These are phyloP conservation scores for Caenorhabditis zanzibari DNA, from an alignment of 2,888 invertebrate species.

Conservation along the genomic window DNA sequence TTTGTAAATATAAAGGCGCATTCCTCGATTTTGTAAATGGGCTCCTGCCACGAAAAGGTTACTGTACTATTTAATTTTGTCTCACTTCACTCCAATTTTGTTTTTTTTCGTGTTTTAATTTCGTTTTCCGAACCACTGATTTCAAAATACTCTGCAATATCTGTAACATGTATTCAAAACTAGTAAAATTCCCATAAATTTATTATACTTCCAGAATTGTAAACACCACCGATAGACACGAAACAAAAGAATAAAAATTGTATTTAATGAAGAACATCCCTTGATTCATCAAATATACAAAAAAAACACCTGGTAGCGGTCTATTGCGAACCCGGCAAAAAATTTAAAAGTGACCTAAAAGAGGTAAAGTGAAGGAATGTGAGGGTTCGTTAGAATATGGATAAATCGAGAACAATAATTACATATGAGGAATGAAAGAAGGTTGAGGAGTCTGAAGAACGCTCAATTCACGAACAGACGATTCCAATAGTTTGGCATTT, in stretches of 20 bases:
- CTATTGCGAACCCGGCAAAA: constrained; percentile 39
- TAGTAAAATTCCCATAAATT: constrained; percentile 6
- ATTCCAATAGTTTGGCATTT: constrained; percentile 71
- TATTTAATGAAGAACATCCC: constrained; percentile 21
- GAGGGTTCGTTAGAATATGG: constrained; percentile 4
- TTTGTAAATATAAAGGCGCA: too few species aligned
- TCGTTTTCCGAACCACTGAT: too few species aligned
- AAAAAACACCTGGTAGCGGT: constrained; percentile 30
- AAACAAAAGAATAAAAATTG: constrained; percentile 7
- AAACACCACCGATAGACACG: constrained; percentile 33
- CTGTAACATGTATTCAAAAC: not conserved
- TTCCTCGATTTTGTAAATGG: not conserved
- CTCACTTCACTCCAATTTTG: not conserved
- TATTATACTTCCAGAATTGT: constrained; percentile 14
- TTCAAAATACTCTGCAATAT: too few species aligned
- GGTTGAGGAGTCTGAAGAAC: constrained; percentile 49
- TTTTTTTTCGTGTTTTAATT: not conserved
- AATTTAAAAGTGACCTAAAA: constrained; percentile 50
- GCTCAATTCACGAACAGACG: constrained; percentile 69
- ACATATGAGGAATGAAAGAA: constrained; percentile 60
- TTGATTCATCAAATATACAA: constrained; percentile 53
- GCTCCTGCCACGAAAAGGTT: not conserved
- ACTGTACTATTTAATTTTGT: not conserved
- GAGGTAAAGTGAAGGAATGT: constrained; percentile 30
- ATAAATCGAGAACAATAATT: not conserved